Conservation (phyloP, 2,113 vertebrate species). For the Eublepharis macularius region DNA sequence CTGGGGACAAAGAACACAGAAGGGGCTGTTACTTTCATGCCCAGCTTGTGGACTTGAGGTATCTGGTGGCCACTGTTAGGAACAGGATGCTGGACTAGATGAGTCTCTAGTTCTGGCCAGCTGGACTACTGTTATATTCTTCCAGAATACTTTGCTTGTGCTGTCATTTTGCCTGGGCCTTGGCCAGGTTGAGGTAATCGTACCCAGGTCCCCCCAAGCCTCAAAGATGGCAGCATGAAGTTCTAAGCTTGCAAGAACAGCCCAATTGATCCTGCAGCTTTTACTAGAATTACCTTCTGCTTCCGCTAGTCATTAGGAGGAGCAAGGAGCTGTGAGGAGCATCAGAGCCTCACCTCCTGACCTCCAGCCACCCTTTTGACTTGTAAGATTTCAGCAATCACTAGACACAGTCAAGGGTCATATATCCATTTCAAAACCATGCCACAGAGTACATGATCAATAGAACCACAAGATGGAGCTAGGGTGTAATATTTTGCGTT, state of each 20-base stretch:
- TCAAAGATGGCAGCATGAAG: too few relatives aligned
- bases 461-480: too few relatives aligned
- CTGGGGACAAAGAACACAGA: too few relatives aligned
- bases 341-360: background rate
- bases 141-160: background rate
- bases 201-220: background rate
- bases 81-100: background rate
- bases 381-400: background rate
- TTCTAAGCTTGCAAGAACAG: background rate
- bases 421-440: too few relatives aligned
- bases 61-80: too few relatives aligned
- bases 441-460: too few relatives aligned
- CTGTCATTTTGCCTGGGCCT: background rate
- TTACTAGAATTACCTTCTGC: background rate
- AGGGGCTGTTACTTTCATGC: background rate
- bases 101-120: background rate
- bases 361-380: background rate
- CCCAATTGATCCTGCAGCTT: background rate
- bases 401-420: too few relatives aligned
- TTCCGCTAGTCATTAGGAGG: background rate
- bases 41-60: background rate
- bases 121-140: background rate
- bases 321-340: background rate
- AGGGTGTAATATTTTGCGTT: too few relatives aligned
- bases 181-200: too few relatives aligned